Evolutionary conservation across 2,888 invertebrate species (phyloP).

Genomic region (Gonocerus acuteangulatus): DNA sequence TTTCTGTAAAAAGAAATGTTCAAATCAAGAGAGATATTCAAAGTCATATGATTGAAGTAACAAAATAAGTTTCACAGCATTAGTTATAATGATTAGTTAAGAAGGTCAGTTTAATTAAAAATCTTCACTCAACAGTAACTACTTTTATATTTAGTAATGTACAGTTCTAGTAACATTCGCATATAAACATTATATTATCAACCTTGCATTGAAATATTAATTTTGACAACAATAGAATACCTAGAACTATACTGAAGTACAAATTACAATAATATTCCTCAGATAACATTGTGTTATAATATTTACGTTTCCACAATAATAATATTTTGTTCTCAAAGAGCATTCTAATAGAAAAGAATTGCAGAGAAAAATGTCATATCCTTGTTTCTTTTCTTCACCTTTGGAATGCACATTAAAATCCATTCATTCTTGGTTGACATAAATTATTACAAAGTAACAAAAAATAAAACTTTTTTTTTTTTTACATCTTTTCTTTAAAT

Average conservation of each 20-base stretch:
- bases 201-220: not conserved
- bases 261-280: not conserved
- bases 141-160: not conserved
- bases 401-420: too few species aligned
- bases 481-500: slow-evolving; percentile 7
- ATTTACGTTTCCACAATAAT: too few species aligned
- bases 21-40: too few species aligned
- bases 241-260: not conserved
- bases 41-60: too few species aligned
- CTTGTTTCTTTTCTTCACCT: too few species aligned
- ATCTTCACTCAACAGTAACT: not conserved
- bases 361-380: too few species aligned
- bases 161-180: not conserved
- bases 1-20: too few species aligned
- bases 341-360: too few species aligned
- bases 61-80: too few species aligned
- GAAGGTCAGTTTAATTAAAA: not conserved
- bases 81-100: too few species aligned
- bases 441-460: slow-evolving; percentile 16
- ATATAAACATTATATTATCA: not conserved
- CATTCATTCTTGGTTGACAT: not conserved
- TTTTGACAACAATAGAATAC: not conserved
- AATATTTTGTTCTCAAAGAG: too few species aligned
- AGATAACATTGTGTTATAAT: not conserved
- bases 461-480: slow-evolving; percentile 8